Percentiles rank a stretch among this genome's conserved stretches.
phyloP scores from a whole-genome alignment of 2,888 invertebrate species.

The Lottia gigantea region DNA sequence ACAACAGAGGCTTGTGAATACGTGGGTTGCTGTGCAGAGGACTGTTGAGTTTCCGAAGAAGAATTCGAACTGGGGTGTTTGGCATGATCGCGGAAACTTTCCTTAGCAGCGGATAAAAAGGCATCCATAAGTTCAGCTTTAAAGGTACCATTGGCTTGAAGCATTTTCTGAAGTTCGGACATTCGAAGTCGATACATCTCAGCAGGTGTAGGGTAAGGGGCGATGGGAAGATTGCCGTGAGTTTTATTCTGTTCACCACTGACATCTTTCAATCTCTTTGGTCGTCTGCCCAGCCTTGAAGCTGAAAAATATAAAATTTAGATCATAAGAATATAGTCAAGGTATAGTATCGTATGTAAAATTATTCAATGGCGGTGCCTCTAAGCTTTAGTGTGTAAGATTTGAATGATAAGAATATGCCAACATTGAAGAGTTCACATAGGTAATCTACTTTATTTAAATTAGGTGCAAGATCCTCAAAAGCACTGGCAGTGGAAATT shows the following conservation, averaged over 20 bases:
- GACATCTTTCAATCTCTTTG: constrained; percentile 66
- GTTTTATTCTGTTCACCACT: constrained; percentile 42
- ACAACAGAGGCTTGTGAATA: neutral
- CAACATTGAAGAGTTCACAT: too few relatives aligned
- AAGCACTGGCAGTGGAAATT: too few relatives aligned
- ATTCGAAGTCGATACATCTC: constrained; percentile 60
- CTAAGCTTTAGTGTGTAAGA: too few relatives aligned
- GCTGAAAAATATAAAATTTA: constrained; percentile 46
- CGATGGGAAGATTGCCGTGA: constrained; percentile 57
- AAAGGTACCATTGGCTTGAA: constrained; percentile 58
- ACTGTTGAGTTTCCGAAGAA: constrained; percentile 29
- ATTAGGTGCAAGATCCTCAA: too few relatives aligned
- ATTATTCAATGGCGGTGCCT: too few relatives aligned
- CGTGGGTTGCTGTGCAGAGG: constrained; percentile 24
- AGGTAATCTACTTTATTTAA: too few relatives aligned
- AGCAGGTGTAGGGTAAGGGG: constrained; percentile 62
- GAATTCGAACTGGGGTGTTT: constrained; percentile 17
- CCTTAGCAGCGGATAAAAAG: constrained; percentile 56
- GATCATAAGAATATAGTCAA: too few relatives aligned
- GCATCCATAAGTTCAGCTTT: constrained; percentile 61
- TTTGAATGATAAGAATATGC: too few relatives aligned
- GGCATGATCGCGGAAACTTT: constrained; percentile 55
- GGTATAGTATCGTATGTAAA: too few relatives aligned
- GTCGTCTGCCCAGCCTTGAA: constrained; percentile 67
- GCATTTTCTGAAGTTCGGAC: constrained; percentile 62